Conservation (phyloP, 2,113 vertebrate genomes). For the Gallinago media region DNA sequence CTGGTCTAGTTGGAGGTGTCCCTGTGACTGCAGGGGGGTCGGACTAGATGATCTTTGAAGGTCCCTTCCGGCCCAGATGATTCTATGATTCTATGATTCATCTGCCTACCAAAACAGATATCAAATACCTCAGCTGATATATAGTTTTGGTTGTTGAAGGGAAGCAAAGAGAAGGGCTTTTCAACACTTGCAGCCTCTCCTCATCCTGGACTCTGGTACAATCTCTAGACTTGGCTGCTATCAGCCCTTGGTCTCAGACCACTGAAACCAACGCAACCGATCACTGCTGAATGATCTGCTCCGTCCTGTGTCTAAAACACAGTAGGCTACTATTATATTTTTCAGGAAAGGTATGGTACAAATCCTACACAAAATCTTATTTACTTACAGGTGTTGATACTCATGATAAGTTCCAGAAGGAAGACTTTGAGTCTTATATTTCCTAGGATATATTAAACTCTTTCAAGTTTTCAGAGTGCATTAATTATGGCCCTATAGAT, state of each 20-base stretch:
- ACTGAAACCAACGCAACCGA: not conserved
- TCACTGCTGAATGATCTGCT: not conserved
- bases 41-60: no score
- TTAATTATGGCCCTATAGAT: not conserved
- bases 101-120: not conserved
- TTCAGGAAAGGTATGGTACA: not conserved
- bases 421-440: not conserved
- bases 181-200: not conserved
- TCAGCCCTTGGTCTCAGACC: not conserved
- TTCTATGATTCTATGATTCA: no score
- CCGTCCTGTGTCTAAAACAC: not conserved
- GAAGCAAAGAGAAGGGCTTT: not conserved
- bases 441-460: not conserved
- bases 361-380: not conserved
- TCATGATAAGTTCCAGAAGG: not conserved
- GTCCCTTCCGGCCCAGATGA: no score
- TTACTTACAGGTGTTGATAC: not conserved
- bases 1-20: no score
- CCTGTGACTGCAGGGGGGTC: no score
- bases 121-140: fast-evolving
- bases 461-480: not conserved
- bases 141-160: not conserved
- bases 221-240: not conserved
- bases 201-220: not conserved
- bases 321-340: not conserved